Base-by-base conservation (phyloP, 2,797 vertebrate genomes). In the Parauchenoglanis punctatus region DNA sequence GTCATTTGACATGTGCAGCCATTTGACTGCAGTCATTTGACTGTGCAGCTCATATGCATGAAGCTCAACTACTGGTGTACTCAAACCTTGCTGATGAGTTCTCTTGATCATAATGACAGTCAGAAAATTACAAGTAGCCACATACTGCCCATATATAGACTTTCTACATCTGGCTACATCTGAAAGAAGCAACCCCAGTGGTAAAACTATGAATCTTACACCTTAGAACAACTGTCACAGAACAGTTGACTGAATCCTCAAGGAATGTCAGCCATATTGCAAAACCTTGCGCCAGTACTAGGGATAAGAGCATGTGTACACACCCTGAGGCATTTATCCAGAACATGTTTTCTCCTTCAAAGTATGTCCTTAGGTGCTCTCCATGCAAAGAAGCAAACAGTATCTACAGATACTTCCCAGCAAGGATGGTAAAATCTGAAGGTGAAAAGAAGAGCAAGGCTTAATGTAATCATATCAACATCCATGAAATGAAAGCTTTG, bases 291-390 rank as follows among this genome's bases (percentile, higher is more conserved):
- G n/a, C 28, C 11, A 18, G 28, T 68, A 54, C 49, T 54, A 44
- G 46, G 20, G 63, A 83, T 61, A 68, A 83, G 28, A 83, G 63
- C 46, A 28, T 83, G 46, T 83, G 63, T 52, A 83, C 81, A 68
- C 46, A 83, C 81, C 81, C 63, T 68, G 46, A 83, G 81, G 46
- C 81, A 83, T 83, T 83, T n/a, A 54, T 83, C 81, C 63, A 83
- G 28, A 31, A n/a, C 28, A 7, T 83, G 63, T 23, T 83, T 83
- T 83, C 63, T 83, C 49, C 28, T 83, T 83, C 81, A 83, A 54
- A 68, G 81, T 35, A 68, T 83, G 63, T 44, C 49, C 63, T 35
- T 54, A 83, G 63, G 63, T 83, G n/a, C 54, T 54, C 18, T 35
- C 63, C 28, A 83, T 83, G 81, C 63, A 83, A 83, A 83, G 63